phyloP scores from a whole-genome alignment of 2,113 vertebrate genomes.

The Erpornis zantholeuca region DNA sequence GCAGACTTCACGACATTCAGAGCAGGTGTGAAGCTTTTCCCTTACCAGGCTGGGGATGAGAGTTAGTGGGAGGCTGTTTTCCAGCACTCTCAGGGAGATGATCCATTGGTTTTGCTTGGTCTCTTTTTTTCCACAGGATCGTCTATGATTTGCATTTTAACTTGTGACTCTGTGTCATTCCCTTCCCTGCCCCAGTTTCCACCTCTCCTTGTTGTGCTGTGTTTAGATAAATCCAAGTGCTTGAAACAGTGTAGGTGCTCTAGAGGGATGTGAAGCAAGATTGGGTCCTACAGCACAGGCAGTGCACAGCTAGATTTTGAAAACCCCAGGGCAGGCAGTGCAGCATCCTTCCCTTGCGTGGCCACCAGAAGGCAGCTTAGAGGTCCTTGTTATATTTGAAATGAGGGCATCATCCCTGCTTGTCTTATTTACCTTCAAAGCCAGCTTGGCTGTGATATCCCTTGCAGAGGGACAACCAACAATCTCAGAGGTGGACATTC shows the following conservation, averaged over 20 bases:
- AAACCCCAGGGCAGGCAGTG: background rate
- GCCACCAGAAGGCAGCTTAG: background rate
- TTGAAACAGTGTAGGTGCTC: background rate
- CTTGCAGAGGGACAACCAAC: background rate
- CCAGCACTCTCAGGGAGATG: background rate
- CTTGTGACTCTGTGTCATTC: conserved; percentile 44
- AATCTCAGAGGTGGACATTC: background rate
- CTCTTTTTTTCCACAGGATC: background rate
- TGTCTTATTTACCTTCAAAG: background rate
- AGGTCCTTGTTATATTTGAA: background rate
- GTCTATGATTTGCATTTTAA: background rate
- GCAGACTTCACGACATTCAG: background rate
- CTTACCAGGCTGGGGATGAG: background rate
- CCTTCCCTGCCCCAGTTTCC: background rate
- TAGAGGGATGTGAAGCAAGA: accelerated
- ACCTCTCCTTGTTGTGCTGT: background rate
- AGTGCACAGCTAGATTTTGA: background rate
- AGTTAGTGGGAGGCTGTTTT: conserved; percentile 31
- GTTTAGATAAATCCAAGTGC: background rate
- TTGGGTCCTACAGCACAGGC: background rate
- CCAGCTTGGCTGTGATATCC: background rate
- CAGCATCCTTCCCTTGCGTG: background rate
- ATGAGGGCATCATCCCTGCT: background rate
- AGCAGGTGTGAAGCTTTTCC: conserved; percentile 50
- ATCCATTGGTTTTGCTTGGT: background rate